phyloP scores from a whole-genome alignment of 2,113 vertebrate genomes.

The Xiphophorus hellerii region DNA sequence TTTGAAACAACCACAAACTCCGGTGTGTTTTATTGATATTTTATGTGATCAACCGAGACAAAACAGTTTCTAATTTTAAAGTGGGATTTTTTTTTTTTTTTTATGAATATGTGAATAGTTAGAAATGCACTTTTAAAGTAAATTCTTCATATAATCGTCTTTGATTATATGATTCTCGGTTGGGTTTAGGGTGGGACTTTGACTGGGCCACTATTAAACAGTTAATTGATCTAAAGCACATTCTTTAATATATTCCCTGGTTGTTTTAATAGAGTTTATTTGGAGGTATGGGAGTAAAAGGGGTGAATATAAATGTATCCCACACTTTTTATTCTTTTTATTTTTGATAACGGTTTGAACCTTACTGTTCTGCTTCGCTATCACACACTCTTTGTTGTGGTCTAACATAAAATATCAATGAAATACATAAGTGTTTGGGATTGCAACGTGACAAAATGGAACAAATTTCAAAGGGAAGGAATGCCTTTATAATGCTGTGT shows the following conservation, averaged over 20 bases:
- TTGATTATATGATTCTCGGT: too few relatives aligned
- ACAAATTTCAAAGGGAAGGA: background rate
- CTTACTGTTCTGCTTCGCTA: background rate
- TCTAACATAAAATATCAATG: background rate
- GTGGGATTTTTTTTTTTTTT: background rate
- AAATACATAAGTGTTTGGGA: background rate
- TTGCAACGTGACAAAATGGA: background rate
- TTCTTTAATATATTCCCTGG: background rate
- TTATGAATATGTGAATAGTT: background rate
- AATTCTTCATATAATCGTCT: background rate
- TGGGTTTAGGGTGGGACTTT: background rate
- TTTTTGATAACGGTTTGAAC: background rate
- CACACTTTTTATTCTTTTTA: background rate
- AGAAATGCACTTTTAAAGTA: background rate
- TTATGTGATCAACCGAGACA: background rate
- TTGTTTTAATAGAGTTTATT: background rate
- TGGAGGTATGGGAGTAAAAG: background rate
- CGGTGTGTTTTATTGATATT: background rate
- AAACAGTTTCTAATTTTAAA: background rate
- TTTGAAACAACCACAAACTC: too few relatives aligned
- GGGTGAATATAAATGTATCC: background rate
- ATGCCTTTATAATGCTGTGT: background rate
- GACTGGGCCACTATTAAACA: background rate
- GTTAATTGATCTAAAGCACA: background rate
- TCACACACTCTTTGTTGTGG: background rate